These are phyloP conservation scores for Lacanobia oleracea DNA, from an alignment of 2,888 invertebrate genomes.

Conservation along the genomic window DNA sequence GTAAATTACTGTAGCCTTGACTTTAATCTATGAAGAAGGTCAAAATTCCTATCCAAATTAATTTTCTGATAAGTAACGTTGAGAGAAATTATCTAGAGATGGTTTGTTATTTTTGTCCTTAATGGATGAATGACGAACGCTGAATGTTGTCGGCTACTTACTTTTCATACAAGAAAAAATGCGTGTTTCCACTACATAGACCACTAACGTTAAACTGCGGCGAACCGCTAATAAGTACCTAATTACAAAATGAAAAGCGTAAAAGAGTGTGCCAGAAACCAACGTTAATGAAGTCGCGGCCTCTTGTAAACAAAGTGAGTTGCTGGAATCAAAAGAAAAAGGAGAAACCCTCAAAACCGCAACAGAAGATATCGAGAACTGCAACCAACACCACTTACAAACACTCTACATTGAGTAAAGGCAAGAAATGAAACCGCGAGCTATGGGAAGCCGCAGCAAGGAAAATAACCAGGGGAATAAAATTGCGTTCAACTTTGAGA, in stretches of 20 bases:
- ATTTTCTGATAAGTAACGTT: conserved; percentile 20
- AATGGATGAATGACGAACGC: no score
- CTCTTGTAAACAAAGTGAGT: conserved; percentile 8
- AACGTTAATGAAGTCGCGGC: conserved; percentile 23
- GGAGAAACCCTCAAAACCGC: conserved; percentile 15
- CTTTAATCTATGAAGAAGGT: conserved; percentile 19
- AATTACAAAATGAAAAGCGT: background rate
- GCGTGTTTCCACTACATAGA: background rate
- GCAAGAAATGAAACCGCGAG: conserved; percentile 24
- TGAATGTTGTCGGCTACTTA: no score
- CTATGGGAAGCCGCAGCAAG: conserved; percentile 11
- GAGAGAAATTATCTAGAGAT: background rate
- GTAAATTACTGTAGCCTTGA: conserved; percentile 3
- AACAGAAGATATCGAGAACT: conserved; percentile 29
- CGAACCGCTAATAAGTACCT: background rate
- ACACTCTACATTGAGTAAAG: conserved; percentile 26
- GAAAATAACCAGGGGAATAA: conserved; percentile 27
- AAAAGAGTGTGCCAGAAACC: conserved; percentile 11
- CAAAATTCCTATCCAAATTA: conserved; percentile 23
- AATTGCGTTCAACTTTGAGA: conserved; percentile 28
- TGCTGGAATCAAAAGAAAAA: conserved; percentile 25
- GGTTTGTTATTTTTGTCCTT: background rate
- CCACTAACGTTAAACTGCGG: background rate
- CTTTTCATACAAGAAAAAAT: background rate
- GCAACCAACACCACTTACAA: conserved; percentile 30